Evolutionary conservation across 92 coral and sea anemone genomes (phyloP).

Genomic region (Anthopleura xanthogrammica): DNA sequence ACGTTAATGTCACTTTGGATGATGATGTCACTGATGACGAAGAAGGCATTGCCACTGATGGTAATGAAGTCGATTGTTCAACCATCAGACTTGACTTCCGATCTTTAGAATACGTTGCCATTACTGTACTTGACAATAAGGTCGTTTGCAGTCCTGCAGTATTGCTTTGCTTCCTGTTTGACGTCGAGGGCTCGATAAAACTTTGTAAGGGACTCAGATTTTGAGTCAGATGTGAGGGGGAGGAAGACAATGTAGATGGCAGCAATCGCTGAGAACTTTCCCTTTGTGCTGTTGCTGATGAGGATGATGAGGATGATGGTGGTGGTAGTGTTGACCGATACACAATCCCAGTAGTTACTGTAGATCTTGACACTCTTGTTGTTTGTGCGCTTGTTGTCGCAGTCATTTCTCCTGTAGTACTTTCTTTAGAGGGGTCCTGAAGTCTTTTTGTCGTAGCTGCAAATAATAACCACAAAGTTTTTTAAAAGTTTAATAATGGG

Average conservation of each 20-base stretch:
- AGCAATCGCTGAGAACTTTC: neutral
- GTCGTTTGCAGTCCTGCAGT: neutral
- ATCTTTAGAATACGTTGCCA: neutral
- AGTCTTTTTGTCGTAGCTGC: neutral
- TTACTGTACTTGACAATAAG: neutral
- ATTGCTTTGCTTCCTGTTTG: neutral
- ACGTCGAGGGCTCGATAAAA: neutral
- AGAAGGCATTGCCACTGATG: constrained; percentile 6
- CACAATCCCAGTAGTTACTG: neutral
- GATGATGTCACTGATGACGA: constrained; percentile 6
- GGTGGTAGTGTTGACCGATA: neutral
- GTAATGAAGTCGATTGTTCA: neutral
- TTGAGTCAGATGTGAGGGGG: neutral
- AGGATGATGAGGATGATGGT: constrained; percentile 6
- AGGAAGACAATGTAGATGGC: neutral
- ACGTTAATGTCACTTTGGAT: constrained; percentile 14
- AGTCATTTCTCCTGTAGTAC: neutral
- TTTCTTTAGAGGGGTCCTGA: neutral
- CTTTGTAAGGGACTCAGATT: neutral
- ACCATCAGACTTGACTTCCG: neutral
- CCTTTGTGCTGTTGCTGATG: neutral
- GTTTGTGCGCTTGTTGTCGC: neutral
- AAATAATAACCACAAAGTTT: neutral
- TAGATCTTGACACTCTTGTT: neutral
- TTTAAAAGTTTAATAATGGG: too few relatives aligned